Evolutionary conservation across 1,140 invertebrate species (phyloP).

Genomic region (Varroa destructor): DNA sequence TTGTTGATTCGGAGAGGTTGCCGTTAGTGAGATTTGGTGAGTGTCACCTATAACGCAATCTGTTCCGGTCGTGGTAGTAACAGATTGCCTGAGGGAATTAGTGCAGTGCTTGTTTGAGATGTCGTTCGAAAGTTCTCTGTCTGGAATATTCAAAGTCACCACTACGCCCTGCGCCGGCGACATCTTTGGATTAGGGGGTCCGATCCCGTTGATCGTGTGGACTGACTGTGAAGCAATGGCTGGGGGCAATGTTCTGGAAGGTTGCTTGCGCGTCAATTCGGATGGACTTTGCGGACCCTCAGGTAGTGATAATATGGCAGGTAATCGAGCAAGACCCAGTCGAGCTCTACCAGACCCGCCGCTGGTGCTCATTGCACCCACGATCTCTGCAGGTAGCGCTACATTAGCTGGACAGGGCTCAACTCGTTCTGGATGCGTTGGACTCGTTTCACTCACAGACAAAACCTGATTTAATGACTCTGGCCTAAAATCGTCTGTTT

Average conservation of each 20-base stretch:
- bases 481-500: slow-evolving; percentile 12
- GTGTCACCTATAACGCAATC: too few species aligned
- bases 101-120: too few species aligned
- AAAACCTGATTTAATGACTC: neutral
- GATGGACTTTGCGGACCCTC: neutral
- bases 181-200: neutral
- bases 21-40: too few species aligned
- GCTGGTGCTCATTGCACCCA: neutral
- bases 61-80: too few species aligned
- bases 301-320: slow-evolving; percentile 3
- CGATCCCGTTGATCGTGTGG: neutral
- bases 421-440: neutral
- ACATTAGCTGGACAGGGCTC: slow-evolving; percentile 11
- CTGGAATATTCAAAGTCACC: too few species aligned
- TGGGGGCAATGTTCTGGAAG: neutral
- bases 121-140: too few species aligned
- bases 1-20: too few species aligned
- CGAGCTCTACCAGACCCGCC: neutral
- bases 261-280: neutral
- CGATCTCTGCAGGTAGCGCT: slow-evolving; percentile 17
- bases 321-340: neutral
- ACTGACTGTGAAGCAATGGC: neutral
- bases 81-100: too few species aligned
- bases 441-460: too few species aligned
- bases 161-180: too few species aligned